These are phyloP conservation scores for Panulirus ornatus DNA, from an alignment of 1,140 invertebrate genomes.

Conservation along the genomic window DNA sequence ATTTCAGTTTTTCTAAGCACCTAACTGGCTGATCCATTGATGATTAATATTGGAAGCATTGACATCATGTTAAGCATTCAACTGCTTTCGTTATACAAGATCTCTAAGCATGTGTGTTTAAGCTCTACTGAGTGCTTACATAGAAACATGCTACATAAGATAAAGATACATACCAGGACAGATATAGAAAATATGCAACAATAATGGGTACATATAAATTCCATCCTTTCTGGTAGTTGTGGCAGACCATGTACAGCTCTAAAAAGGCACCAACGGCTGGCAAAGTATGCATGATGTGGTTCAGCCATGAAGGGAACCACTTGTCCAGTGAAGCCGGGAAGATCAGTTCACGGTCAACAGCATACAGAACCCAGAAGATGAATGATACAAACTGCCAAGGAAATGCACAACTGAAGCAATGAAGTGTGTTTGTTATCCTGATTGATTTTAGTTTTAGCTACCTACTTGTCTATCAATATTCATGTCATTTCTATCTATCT, in stretches of 20 bases:
- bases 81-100: no score
- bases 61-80: no score
- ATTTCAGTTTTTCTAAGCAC: no score
- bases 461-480: neutral
- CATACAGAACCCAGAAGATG: constrained; percentile 92
- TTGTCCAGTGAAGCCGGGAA: constrained; percentile 89
- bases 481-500: neutral
- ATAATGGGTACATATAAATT: constrained; percentile 41
- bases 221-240: constrained; percentile 20
- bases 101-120: no score
- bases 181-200: constrained; percentile 34
- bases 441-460: neutral
- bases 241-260: constrained; percentile 12
- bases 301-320: constrained; percentile 90
- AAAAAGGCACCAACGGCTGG: constrained; percentile 28
- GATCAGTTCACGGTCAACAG: constrained; percentile 90
- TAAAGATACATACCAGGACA: constrained; percentile 35
- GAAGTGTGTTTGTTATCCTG: neutral
- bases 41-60: no score
- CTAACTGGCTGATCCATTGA: no score
- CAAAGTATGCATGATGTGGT: constrained; percentile 91
- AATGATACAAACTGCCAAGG: constrained; percentile 87
- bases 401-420: neutral
- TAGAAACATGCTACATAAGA: neutral
- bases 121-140: no score